Evolutionary conservation across 2,113 vertebrate genomes (phyloP).

Genomic region (Bufo bufo): DNA sequence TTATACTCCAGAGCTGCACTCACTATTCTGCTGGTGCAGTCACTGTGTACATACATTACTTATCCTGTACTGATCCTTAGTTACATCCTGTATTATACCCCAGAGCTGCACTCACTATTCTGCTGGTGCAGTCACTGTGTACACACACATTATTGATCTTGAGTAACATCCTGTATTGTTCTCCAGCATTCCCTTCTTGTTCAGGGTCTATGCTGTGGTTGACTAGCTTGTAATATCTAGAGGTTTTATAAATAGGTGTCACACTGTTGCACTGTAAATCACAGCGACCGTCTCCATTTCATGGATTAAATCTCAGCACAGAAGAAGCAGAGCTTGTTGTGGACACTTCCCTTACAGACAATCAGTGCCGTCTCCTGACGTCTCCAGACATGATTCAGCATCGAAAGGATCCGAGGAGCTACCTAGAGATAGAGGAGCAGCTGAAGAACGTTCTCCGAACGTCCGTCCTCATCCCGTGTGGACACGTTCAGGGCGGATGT

Average conservation of each 20-base stretch:
- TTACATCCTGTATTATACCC: too few species aligned
- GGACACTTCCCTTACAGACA: neutral
- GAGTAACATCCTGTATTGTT: too few species aligned
- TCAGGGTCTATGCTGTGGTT: too few species aligned
- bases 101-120: too few species aligned
- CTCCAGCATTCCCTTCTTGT: neutral
- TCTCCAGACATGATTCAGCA: neutral
- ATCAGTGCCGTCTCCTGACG: neutral
- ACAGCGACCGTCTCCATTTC: neutral
- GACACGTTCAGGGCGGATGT: slow-evolving; percentile 72
- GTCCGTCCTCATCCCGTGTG: slow-evolving; percentile 65
- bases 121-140: too few species aligned
- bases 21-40: too few species aligned
- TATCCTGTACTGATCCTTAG: too few species aligned
- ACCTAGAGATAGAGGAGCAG: slow-evolving; percentile 68
- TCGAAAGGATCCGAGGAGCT: neutral
- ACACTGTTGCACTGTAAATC: neutral
- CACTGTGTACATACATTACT: too few species aligned
- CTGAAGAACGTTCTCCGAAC: slow-evolving; percentile 75
- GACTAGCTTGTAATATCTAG: too few species aligned
- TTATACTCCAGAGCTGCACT: too few species aligned
- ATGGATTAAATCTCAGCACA: neutral
- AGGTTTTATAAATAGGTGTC: neutral
- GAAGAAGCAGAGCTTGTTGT: neutral
- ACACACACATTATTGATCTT: too few species aligned